A percentile compares a stretch with the other conserved stretches of the same genome.
These are phyloP conservation scores for Agonopterix subpropinquella DNA, from an alignment of 2,888 invertebrate species.

Conservation along the genomic window DNA sequence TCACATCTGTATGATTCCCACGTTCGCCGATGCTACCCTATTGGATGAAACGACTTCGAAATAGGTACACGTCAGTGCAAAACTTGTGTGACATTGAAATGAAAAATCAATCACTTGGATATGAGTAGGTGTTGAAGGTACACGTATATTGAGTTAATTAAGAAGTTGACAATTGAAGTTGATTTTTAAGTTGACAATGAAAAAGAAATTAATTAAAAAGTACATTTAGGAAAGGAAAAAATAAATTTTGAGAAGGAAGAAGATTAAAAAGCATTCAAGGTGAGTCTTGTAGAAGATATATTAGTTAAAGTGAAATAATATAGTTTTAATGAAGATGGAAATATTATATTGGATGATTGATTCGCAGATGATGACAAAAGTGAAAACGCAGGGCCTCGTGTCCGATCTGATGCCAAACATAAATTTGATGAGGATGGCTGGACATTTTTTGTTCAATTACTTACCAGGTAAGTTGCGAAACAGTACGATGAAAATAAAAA, in stretches of 20 bases:
- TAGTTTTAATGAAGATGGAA: not conserved
- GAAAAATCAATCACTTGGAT: conserved; percentile 45
- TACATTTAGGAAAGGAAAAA: not conserved
- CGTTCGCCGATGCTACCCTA: conserved; percentile 14
- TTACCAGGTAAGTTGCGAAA: conserved; percentile 3
- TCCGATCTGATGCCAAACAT: conserved; percentile 91
- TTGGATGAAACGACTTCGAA: conserved; percentile 42
- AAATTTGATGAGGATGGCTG: conserved; percentile 83
- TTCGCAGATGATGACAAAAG: conserved; percentile 65
- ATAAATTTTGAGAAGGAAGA: not conserved
- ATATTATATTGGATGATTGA: conserved; percentile 7
- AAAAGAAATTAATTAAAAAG: not conserved
- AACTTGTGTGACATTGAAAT: conserved; percentile 39
- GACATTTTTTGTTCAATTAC: conserved; percentile 88
- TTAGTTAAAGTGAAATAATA: not conserved
- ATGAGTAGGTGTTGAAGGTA: conserved; percentile 19
- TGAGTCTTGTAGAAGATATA: not conserved
- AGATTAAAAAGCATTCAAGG: conserved; percentile 7
- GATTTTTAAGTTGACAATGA: not conserved
- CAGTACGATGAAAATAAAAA: no score
- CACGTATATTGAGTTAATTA: conserved; percentile 22
- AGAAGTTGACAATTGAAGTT: not conserved
- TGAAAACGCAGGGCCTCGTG: conserved; percentile 80
- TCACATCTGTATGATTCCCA: not conserved
- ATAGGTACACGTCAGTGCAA: conserved; percentile 53